These are phyloP conservation scores for Pica pica DNA, from an alignment of 2,113 vertebrate species.

Conservation along the genomic window DNA sequence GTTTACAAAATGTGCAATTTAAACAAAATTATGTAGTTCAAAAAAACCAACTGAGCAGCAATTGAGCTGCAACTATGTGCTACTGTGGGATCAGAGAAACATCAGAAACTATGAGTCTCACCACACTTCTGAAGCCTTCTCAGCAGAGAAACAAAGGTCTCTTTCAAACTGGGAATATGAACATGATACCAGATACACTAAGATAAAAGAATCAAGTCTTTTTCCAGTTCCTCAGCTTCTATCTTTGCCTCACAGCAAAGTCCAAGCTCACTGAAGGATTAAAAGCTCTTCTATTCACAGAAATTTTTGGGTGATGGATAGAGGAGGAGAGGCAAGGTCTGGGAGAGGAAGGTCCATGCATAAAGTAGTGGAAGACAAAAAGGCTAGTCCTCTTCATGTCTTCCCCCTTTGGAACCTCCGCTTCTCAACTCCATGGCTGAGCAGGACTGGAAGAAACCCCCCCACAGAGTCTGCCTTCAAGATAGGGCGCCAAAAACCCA, in stretches of 20 bases:
- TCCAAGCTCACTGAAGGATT: background rate
- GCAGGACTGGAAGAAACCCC: background rate
- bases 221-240: background rate
- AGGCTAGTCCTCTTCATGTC: background rate
- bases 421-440: background rate
- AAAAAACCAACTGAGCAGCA: background rate
- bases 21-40: background rate
- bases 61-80: background rate
- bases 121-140: background rate
- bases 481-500: background rate
- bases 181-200: background rate
- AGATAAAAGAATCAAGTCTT: background rate
- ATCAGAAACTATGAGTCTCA: background rate
- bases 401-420: background rate
- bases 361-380: background rate
- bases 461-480: background rate
- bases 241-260: background rate
- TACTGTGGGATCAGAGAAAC: background rate
- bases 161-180: constrained; percentile 6
- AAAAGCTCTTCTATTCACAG: background rate
- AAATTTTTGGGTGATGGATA: background rate
- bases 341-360: background rate
- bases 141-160: background rate
- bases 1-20: constrained; percentile 44
- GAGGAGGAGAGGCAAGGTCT: background rate